Conservation (phyloP, 2,797 vertebrate species). For the Sparidentex hasta region DNA sequence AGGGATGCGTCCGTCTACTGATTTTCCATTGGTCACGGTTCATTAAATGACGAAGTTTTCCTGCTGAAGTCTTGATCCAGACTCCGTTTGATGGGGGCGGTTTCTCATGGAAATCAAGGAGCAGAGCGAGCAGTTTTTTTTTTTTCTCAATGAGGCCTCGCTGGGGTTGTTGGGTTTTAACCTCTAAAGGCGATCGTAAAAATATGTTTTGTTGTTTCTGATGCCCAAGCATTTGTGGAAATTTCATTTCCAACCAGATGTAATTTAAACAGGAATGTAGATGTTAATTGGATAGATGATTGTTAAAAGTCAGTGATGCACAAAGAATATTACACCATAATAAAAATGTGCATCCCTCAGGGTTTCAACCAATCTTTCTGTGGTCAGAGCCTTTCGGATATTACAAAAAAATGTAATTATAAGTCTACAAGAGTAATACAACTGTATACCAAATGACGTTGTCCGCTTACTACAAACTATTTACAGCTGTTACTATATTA, state of each 20-base stretch:
- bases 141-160: conserved; percentile 23
- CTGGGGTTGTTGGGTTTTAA: conserved; percentile 16
- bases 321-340: not conserved
- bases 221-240: conserved; percentile 13
- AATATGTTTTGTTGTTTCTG: conserved; percentile 40
- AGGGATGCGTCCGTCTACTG: conserved; percentile 55
- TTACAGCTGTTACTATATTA: conserved; percentile 3
- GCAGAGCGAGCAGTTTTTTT: not conserved
- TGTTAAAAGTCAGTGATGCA: conserved; percentile 8
- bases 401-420: conserved; percentile 2
- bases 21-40: conserved; percentile 68
- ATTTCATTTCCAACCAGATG: conserved; percentile 9
- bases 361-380: not conserved
- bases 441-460: conserved; percentile 1
- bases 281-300: conserved; percentile 20
- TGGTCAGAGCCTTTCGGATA: conserved; percentile 9
- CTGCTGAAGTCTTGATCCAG: conserved; percentile 32
- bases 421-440: not conserved
- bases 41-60: conserved; percentile 63
- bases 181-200: conserved; percentile 30
- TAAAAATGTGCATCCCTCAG: not conserved
- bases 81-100: conserved; percentile 30
- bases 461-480: not conserved
- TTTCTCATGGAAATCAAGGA: conserved; percentile 51
- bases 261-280: conserved; percentile 8